These are phyloP conservation scores for Archocentrus centrarchus DNA, from an alignment of 2,113 vertebrate species.

Conservation along the genomic window DNA sequence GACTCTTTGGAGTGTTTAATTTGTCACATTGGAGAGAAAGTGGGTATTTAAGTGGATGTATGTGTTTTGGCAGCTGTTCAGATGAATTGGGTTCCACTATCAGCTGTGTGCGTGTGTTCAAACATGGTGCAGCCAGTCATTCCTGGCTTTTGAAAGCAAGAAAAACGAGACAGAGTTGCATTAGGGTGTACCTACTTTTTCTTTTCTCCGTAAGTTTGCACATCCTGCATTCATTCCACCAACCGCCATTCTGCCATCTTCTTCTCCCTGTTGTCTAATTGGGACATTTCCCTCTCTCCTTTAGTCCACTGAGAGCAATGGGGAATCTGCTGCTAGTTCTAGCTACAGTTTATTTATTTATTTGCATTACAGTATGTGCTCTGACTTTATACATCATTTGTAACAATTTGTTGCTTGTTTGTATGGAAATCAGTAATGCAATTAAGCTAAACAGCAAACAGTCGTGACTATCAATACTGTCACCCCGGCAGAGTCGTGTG, in stretches of 20 bases:
- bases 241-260: background rate
- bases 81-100: conserved; percentile 23
- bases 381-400: conserved; percentile 62
- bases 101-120: conserved; percentile 9
- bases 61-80: conserved; percentile 45
- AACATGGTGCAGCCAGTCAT: conserved; percentile 38
- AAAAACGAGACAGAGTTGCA: background rate
- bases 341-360: conserved; percentile 27
- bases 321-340: conserved; percentile 19
- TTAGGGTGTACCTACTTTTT: background rate
- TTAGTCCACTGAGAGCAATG: conserved; percentile 29
- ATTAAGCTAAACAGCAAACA: conserved; percentile 53
- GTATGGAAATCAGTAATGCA: conserved; percentile 67
- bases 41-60: conserved; percentile 16
- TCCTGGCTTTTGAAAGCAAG: background rate
- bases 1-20: conserved; percentile 20
- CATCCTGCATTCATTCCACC: background rate
- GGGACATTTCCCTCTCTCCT: background rate
- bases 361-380: conserved; percentile 30
- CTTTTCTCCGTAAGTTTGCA: background rate
- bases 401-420: conserved; percentile 71
- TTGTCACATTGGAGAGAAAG: conserved; percentile 1
- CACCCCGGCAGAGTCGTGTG: conserved; percentile 2
- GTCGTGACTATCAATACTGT: conserved; percentile 49
- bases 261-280: conserved; percentile 26